phyloP scores from a whole-genome alignment of 2,113 vertebrate species.

The Stercorarius parasiticus region DNA sequence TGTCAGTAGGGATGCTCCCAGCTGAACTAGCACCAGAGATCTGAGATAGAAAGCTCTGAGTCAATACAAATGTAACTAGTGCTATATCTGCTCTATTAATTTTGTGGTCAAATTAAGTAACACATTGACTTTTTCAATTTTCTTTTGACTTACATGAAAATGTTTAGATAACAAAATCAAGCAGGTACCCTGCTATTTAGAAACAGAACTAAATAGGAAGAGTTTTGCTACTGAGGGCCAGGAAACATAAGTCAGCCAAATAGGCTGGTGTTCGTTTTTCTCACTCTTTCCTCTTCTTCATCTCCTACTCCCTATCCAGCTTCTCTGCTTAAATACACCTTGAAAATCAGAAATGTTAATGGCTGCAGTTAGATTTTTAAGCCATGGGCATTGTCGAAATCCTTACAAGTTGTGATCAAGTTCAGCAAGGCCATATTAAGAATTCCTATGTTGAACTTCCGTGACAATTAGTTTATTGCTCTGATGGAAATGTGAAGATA shows the following conservation, averaged over 20 bases:
- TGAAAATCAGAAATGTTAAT: background rate
- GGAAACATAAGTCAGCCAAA: background rate
- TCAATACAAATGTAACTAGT: background rate
- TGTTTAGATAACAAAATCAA: background rate
- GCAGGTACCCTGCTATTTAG: background rate
- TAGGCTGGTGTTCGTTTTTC: background rate
- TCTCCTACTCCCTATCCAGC: fast-evolving
- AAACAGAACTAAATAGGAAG: background rate
- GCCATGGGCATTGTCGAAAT: background rate
- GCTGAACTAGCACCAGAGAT: background rate
- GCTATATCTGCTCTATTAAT: background rate
- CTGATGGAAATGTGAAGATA: background rate
- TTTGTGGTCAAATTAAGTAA: background rate
- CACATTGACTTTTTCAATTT: background rate
- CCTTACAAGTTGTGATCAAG: background rate
- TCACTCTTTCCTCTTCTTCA: background rate
- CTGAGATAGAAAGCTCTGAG: background rate
- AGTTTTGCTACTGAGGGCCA: background rate
- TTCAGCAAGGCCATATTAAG: background rate
- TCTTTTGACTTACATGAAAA: background rate
- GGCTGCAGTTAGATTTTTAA: background rate
- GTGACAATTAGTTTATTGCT: background rate
- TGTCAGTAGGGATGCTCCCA: background rate
- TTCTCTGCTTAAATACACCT: background rate
- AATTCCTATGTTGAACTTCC: background rate